Evolutionary conservation across 2,113 vertebrate species (phyloP), one percentile per base, ranked within the genome.

Genomic region (Spizaetus ornatus): DNA sequence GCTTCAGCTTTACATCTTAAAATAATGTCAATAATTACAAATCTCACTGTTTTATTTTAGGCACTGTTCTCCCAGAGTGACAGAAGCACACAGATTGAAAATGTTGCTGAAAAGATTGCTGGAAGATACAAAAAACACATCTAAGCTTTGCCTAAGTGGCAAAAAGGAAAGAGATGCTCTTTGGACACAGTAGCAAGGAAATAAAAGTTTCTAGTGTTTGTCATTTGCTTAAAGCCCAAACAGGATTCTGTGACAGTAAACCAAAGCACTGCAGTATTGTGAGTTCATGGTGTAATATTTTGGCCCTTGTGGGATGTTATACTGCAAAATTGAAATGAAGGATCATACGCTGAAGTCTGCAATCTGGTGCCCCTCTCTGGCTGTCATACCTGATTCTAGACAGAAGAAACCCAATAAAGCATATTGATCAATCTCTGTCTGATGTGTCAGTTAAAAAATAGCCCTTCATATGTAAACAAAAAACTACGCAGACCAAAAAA

Each of bases 11-110:
- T 96, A n/a, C 88, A 79, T 69, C 90, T 96, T 95, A 93, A 94
- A 97, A 92, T 95, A 94, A 95, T 83, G 91, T 58, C 88, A 96
- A 83, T 95, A 95, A 95, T 88, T 86, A 91, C 78, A 95, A 76
- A 92, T 58, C 88, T 86, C 85, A 32, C 87, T 82, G 66, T 12
- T 82, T 92, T 97, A 97, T 96, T 96, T 96, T 96, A 91, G 67
- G 79, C 50, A 7, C 82, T 67, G 73, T 86, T 94, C 74, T 95
- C 86, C 86, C 13, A 1, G 50, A 96, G 87, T 94, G 83, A 95
- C 83, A 93, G 93, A 91, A 95, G 52, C 85, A 87, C 82, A 80
- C 59, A 82, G 88, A 94, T 71, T 94, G 91, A 78, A 95, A 96
- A 73, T 15, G 84, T 31, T 83, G 71, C 94, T 90, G 82, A 71